These are phyloP conservation scores for Patella ulyssiponensis DNA, from an alignment of 2,888 invertebrate species.

Conservation along the genomic window DNA sequence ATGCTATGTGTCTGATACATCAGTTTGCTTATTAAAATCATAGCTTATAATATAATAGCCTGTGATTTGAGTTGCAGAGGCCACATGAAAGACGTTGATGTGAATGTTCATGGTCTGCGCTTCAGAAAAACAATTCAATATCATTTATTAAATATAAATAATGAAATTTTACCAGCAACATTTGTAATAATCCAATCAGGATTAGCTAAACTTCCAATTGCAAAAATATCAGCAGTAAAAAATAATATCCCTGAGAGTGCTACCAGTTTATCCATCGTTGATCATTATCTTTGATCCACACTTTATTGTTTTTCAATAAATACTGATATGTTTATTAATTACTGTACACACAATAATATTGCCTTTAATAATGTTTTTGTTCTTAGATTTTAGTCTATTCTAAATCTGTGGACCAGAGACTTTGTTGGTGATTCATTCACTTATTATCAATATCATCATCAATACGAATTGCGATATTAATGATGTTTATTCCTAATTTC, in stretches of 20 bases:
- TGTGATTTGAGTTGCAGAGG: not conserved
- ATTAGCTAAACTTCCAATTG: constrained; percentile 58
- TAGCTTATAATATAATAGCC: not conserved
- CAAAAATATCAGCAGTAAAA: constrained; percentile 59
- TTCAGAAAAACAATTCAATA: no score
- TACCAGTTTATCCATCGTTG: constrained; percentile 55
- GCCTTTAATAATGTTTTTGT: no score
- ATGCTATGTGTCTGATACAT: not conserved
- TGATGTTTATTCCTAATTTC: no score
- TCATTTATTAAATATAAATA: no score
- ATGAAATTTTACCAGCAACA: constrained; percentile 47
- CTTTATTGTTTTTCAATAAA: no score
- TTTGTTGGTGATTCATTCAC: no score
- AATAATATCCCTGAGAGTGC: constrained; percentile 57
- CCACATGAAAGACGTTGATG: not conserved
- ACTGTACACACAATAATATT: no score
- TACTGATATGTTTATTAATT: no score
- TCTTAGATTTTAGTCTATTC: no score
- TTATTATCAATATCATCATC: no score
- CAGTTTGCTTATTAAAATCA: not conserved
- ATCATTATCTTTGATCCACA: not conserved
- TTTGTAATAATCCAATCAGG: constrained; percentile 62
- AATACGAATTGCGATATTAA: no score
- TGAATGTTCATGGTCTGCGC: not conserved
- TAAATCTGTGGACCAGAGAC: no score